phyloP scores from a whole-genome alignment of 2,797 vertebrate genomes.

The Phyllotis vaccarum region DNA sequence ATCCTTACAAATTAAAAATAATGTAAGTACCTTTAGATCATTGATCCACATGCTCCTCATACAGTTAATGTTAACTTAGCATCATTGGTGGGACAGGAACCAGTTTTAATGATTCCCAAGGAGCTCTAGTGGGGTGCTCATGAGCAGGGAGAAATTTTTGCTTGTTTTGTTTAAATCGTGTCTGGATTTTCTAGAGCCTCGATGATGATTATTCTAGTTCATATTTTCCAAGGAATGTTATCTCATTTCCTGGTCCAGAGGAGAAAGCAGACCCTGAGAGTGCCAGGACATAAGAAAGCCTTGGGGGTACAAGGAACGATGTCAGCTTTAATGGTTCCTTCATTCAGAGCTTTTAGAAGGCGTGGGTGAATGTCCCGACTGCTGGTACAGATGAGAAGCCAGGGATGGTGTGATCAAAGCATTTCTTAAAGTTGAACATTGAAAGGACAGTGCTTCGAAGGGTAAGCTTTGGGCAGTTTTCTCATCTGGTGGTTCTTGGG shows the following conservation, averaged over 20 bases:
- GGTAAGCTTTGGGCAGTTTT: not conserved
- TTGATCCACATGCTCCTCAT: not conserved
- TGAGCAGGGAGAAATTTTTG: not conserved
- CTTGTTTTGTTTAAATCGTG: not conserved
- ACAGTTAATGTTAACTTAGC: not conserved
- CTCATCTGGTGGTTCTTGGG: not conserved
- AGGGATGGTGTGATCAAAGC: conserved; percentile 23
- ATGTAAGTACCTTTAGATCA: not conserved
- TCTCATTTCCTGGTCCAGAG: not conserved
- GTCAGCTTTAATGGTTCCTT: not conserved
- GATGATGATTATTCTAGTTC: not conserved
- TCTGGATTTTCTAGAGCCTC: not conserved
- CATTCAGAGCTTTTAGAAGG: not conserved
- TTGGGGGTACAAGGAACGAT: not conserved
- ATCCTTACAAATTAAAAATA: not conserved
- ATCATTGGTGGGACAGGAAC: not conserved
- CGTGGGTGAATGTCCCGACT: not conserved
- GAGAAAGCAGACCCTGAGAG: not conserved
- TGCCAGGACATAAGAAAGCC: no score
- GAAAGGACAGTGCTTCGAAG: not conserved
- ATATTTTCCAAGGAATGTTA: not conserved
- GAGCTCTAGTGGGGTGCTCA: not conserved
- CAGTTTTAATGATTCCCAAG: not conserved
- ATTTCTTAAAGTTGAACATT: not conserved
- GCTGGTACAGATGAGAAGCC: not conserved